A percentile compares a stretch with the other conserved stretches of the same genome.
Conservation (phyloP, 2,888 invertebrate species). For the Aphrophora alni region DNA sequence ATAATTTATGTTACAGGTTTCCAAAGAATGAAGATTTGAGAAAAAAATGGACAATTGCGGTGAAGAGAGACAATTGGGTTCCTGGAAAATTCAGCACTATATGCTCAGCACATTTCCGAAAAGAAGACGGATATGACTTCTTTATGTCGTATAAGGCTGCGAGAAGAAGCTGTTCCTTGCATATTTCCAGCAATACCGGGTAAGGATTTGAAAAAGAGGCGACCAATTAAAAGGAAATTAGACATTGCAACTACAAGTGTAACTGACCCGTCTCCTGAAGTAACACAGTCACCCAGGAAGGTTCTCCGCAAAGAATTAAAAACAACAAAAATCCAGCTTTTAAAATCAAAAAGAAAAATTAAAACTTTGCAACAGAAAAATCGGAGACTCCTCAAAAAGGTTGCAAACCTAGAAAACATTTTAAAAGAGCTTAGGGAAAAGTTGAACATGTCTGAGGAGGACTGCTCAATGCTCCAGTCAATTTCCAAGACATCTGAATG, state of each 20-base stretch:
- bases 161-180: not conserved
- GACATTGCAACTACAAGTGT: not conserved
- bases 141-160: not conserved
- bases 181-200: not conserved
- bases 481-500: slow-evolving; percentile 11
- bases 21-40: not conserved
- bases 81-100: not conserved
- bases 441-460: slow-evolving; percentile 10
- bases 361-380: no score
- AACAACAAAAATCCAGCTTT: not conserved
- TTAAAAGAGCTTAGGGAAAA: not conserved
- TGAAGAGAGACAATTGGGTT: not conserved
- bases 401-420: slow-evolving; percentile 4
- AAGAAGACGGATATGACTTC: not conserved
- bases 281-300: not conserved
- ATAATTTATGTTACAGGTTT: not conserved
- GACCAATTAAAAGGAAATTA: not conserved
- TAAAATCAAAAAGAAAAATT: no score
- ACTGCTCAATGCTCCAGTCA: slow-evolving; percentile 5
- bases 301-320: not conserved
- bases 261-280: not conserved
- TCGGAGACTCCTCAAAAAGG: no score
- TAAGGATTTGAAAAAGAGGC: no score
- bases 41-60: not conserved
- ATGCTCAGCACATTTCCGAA: not conserved